These are phyloP conservation scores for Anthopleura xanthogrammica DNA, from an alignment of 92 coral and sea anemone species.

Conservation along the genomic window DNA sequence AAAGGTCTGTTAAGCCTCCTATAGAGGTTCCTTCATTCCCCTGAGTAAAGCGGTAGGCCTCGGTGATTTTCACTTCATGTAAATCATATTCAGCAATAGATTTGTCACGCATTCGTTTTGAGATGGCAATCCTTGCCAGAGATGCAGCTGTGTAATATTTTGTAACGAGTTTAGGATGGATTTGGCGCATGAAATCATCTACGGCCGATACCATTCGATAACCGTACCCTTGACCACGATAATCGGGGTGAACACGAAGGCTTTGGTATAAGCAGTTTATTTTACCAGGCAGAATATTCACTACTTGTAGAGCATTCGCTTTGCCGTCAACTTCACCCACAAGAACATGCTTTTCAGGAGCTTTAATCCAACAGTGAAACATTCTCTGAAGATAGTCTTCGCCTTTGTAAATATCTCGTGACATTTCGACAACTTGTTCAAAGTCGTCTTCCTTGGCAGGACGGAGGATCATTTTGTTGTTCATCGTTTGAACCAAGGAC, in stretches of 20 bases:
- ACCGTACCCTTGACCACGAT: not conserved
- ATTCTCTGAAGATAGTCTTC: not conserved
- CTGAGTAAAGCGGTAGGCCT: not conserved
- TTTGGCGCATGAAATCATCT: not conserved
- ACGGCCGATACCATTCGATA: not conserved
- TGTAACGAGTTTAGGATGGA: not conserved
- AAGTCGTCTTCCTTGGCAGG: not conserved
- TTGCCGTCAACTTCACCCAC: not conserved
- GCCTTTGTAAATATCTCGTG: not conserved
- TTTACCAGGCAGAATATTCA: not conserved
- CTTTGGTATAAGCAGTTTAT: not conserved
- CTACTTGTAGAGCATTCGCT: not conserved
- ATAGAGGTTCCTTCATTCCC: no score
- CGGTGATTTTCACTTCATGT: not conserved
- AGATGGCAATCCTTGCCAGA: not conserved
- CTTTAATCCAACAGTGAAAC: not conserved
- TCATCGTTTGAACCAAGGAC: not conserved
- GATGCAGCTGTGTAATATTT: not conserved
- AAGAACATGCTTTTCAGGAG: not conserved
- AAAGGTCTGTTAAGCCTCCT: not conserved
- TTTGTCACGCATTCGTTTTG: not conserved
- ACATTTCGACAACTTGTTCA: not conserved
- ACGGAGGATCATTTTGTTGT: not conserved
- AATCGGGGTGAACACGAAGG: not conserved
- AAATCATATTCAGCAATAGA: not conserved